These are phyloP conservation scores for Tyrannus savana DNA, from an alignment of 2,113 vertebrate species.

Conservation along the genomic window DNA sequence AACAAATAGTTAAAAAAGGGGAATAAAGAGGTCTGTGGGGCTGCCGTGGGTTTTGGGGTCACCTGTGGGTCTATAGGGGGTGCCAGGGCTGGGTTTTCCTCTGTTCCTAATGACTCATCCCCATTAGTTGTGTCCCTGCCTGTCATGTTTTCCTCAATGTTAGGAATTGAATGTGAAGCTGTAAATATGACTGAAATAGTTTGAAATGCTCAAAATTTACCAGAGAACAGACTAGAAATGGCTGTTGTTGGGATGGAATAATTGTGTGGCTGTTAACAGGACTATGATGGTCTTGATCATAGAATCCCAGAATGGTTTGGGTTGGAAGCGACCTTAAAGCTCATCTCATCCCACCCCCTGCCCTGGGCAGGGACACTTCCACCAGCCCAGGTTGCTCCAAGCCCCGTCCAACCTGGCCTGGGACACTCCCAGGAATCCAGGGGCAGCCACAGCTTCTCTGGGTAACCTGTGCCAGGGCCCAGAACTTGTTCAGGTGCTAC, in stretches of 20 bases:
- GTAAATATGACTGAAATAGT: background rate
- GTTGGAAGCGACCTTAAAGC: background rate
- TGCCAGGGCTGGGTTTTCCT: background rate
- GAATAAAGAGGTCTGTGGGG: too few relatives aligned
- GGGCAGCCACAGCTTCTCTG: background rate
- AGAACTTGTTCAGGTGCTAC: background rate
- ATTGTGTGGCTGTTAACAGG: background rate
- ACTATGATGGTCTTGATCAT: background rate
- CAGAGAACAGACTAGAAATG: background rate
- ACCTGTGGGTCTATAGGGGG: too few relatives aligned
- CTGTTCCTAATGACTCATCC: background rate
- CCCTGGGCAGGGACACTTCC: background rate
- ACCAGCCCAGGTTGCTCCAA: background rate
- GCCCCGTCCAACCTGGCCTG: accelerated
- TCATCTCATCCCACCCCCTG: background rate
- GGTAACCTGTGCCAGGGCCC: background rate
- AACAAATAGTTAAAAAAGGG: too few relatives aligned
- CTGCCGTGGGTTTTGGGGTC: too few relatives aligned
- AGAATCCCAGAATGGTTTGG: background rate
- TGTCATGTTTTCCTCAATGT: background rate
- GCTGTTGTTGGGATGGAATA: background rate
- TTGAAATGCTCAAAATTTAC: background rate
- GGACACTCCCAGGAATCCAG: background rate
- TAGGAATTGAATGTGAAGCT: background rate
- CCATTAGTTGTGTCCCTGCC: background rate